Conservation (phyloP, 1,140 invertebrate species). For the Cryptotermes secundus region DNA sequence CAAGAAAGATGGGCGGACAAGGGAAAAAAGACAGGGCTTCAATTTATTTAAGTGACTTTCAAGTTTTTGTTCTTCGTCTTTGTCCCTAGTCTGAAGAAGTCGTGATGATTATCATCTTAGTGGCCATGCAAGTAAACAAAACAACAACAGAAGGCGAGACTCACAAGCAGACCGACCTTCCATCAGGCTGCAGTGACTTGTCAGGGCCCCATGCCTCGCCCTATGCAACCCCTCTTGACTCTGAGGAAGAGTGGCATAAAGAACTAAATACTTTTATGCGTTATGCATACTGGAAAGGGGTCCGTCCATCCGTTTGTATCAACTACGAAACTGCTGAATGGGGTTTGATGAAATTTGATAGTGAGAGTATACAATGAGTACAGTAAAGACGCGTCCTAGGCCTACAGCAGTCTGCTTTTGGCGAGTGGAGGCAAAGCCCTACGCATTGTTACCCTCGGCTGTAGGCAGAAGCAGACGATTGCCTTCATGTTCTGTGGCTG, state of each 20-base stretch:
- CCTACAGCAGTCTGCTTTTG: no score
- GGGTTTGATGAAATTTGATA: no score
- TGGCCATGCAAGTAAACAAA: background rate
- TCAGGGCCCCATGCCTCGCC: background rate
- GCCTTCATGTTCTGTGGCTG: no score
- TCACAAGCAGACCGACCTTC: background rate
- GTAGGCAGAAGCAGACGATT: no score
- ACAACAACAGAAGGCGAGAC: background rate
- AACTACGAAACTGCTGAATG: no score
- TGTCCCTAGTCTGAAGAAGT: background rate
- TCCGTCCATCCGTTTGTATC: no score
- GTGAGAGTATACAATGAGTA: no score
- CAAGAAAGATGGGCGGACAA: background rate
- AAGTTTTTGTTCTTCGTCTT: conserved; percentile 3
- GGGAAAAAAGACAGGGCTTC: background rate
- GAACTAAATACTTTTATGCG: background rate
- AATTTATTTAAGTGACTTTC: conserved; percentile 4
- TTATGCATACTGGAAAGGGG: no score
- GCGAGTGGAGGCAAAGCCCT: no score
- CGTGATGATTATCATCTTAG: conserved; percentile 1
- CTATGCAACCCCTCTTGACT: background rate
- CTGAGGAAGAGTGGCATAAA: background rate
- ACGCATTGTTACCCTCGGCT: no score
- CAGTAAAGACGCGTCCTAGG: no score
- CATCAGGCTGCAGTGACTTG: background rate